Evolutionary conservation across 2,113 vertebrate species (phyloP).

Genomic region (Callocephalon fimbriatum): DNA sequence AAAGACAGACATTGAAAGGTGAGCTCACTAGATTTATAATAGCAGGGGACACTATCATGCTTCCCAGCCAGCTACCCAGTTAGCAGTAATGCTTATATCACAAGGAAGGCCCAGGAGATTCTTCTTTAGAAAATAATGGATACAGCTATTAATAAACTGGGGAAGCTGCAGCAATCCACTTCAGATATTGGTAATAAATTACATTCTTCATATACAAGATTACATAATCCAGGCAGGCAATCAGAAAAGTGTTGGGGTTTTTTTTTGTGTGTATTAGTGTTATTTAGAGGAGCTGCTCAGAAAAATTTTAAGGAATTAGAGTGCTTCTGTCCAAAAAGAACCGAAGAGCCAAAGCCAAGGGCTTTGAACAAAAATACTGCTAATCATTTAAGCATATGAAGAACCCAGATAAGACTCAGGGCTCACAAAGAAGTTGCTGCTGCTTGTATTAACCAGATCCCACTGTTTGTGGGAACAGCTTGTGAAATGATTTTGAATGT

Average conservation of each 20-base stretch:
- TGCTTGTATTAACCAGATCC: background rate
- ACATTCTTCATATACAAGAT: constrained; percentile 12
- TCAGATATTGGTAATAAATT: constrained; percentile 50
- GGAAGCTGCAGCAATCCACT: constrained; percentile 10
- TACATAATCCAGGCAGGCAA: constrained; percentile 1
- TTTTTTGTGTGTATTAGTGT: background rate
- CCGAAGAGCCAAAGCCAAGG: background rate
- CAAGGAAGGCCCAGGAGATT: constrained; percentile 2
- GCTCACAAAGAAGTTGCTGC: background rate
- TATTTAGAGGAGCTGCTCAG: background rate
- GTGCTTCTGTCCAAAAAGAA: background rate
- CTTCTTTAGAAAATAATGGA: constrained; percentile 49
- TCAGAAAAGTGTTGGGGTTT: background rate
- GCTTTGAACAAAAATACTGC: constrained; percentile 7
- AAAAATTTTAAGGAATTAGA: background rate
- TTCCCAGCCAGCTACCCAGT: background rate
- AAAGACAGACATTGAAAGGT: constrained; percentile 52
- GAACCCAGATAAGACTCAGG: background rate
- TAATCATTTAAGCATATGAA: background rate
- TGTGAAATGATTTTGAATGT: background rate
- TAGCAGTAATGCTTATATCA: constrained; percentile 11
- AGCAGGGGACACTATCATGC: constrained; percentile 20
- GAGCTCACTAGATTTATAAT: constrained; percentile 59
- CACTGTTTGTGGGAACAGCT: background rate
- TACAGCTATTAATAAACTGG: constrained; percentile 21